These are phyloP conservation scores for Betta splendens DNA, from an alignment of 2,797 vertebrate genomes.

Conservation along the genomic window DNA sequence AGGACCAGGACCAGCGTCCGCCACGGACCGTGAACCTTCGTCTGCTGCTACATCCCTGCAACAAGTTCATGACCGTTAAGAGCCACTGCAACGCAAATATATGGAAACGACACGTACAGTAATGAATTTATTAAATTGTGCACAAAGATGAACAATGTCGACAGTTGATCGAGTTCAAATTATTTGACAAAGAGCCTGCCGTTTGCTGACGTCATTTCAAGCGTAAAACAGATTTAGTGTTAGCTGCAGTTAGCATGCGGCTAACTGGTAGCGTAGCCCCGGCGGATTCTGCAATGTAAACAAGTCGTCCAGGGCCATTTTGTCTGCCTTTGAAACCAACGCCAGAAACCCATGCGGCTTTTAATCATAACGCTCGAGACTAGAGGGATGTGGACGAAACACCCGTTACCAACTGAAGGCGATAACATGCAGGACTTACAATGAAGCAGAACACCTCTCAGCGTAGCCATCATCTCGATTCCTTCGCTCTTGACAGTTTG, in stretches of 20 bases:
- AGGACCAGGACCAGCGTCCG: too few species aligned
- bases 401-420: rapidly evolving
- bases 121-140: rapidly evolving
- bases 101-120: too few species aligned
- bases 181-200: background rate
- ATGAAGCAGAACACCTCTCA: background rate
- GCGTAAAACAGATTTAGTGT: background rate
- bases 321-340: conserved; percentile 3
- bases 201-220: background rate
- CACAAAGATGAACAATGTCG: rapidly evolving
- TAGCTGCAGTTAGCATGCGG: conserved; percentile 49
- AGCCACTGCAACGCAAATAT: background rate
- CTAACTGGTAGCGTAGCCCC: conserved; percentile 17
- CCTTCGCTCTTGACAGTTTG: conserved; percentile 66
- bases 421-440: conserved; percentile 51
- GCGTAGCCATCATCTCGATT: conserved; percentile 25
- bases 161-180: background rate
- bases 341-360: rapidly evolving
- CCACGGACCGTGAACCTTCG: too few species aligned
- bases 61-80: too few species aligned
- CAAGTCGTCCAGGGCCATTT: conserved; percentile 35
- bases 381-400: background rate
- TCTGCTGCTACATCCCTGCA: too few species aligned
- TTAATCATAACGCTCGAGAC: background rate
- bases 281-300: conserved; percentile 34